Evolutionary conservation across 1,140 invertebrate species (phyloP).

Genomic region (Condylostylus longicornis): DNA sequence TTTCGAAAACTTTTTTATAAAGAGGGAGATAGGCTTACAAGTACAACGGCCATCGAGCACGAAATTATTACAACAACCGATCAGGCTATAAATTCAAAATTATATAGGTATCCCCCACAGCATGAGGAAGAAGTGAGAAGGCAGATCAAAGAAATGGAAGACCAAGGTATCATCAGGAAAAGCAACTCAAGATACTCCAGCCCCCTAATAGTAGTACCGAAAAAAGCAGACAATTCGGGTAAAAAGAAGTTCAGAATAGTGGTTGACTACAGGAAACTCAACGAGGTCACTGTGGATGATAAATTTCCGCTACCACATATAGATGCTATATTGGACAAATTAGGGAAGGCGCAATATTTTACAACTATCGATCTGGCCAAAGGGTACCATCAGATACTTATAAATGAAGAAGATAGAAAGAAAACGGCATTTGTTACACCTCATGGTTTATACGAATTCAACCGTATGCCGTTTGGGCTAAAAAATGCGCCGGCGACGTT

Average conservation of each 20-base stretch:
- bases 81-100: conserved; percentile 13
- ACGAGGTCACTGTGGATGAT: conserved; percentile 12
- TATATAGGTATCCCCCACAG: conserved; percentile 21
- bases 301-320: conserved; percentile 13
- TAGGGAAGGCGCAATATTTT: conserved; percentile 10
- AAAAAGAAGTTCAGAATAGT: conserved; percentile 22
- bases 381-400: conserved; percentile 31
- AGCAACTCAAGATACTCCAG: conserved; percentile 12
- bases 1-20: too few species aligned
- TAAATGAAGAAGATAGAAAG: conserved; percentile 7
- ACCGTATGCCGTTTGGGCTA: conserved; percentile 30
- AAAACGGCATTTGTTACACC: conserved; percentile 12
- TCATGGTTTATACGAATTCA: conserved; percentile 10
- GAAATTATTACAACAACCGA: conserved; percentile 13
- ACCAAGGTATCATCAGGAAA: conserved; percentile 14
- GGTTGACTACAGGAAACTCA: conserved; percentile 26
- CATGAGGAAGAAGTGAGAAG: conserved; percentile 16
- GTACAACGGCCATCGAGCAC: conserved; percentile 17
- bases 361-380: conserved; percentile 13
- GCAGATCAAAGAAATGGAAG: conserved; percentile 20
- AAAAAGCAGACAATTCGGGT: conserved; percentile 13
- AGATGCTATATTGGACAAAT: conserved; percentile 8
- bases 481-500: conserved; percentile 31
- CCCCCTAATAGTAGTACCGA: conserved; percentile 16
- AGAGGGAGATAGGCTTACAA: too few species aligned